phyloP scores from a whole-genome alignment of 1,140 invertebrate genomes.

The Orussus abietinus region DNA sequence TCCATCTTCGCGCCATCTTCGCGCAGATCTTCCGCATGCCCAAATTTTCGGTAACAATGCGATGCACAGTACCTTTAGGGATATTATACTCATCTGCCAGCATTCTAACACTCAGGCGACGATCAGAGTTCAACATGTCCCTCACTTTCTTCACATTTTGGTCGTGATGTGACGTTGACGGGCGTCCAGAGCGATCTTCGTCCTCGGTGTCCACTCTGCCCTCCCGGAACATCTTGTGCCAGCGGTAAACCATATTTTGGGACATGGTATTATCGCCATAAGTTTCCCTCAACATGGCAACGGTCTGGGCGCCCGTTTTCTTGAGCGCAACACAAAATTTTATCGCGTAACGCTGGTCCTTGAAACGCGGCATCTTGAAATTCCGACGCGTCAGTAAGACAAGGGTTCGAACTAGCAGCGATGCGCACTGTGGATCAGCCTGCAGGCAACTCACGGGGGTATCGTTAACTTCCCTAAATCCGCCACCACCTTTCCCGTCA shows the following conservation, averaged over 20 bases:
- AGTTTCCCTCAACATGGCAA: slow-evolving; percentile 5
- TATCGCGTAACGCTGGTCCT: slow-evolving; percentile 13
- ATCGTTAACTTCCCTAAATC: too few relatives aligned
- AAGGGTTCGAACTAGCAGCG: too few relatives aligned
- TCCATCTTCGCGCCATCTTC: not conserved
- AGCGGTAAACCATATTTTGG: not conserved
- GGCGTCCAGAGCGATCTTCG: not conserved
- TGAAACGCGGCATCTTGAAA: too few relatives aligned
- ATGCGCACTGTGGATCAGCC: too few relatives aligned
- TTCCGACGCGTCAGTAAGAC: too few relatives aligned
- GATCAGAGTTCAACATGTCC: not conserved
- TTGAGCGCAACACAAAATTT: slow-evolving; percentile 17
- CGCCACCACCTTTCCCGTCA: too few relatives aligned
- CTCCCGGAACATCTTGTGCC: not conserved
- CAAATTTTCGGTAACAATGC: not conserved
- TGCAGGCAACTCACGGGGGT: too few relatives aligned
- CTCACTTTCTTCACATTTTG: not conserved
- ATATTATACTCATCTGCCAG: not conserved
- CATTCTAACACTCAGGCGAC: not conserved
- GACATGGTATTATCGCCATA: slow-evolving; percentile 9
- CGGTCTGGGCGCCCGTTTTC: slow-evolving; percentile 11
- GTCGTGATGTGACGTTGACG: not conserved
- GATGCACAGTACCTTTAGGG: not conserved
- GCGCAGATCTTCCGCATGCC: not conserved
- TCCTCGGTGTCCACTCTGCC: not conserved